Percentiles rank a stretch among this genome's conserved stretches.
These are phyloP conservation scores for Deroptyus accipitrinus DNA, from an alignment of 2,113 vertebrate species.

Conservation along the genomic window DNA sequence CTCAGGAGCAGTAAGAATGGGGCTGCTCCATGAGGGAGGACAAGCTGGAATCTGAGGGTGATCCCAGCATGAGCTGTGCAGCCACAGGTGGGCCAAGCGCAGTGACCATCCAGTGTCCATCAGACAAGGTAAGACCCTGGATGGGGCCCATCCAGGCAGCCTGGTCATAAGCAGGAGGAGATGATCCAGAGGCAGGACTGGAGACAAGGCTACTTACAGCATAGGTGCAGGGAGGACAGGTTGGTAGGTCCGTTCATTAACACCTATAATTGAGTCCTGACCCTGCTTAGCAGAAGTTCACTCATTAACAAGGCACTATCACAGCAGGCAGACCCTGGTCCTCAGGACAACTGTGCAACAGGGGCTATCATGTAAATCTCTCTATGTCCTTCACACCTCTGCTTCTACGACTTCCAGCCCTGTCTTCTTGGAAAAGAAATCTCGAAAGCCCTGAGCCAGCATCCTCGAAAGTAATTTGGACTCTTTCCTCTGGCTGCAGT, in stretches of 20 bases:
- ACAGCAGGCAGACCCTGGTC: background rate
- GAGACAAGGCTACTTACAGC: background rate
- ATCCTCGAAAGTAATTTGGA: slow-evolving; percentile 38
- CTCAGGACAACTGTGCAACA: background rate
- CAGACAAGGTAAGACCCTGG: background rate
- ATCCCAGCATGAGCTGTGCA: fast-evolving
- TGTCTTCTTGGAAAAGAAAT: background rate
- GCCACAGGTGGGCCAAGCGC: background rate
- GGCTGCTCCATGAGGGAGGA: background rate
- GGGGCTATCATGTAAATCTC: background rate
- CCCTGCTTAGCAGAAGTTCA: background rate
- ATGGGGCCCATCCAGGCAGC: background rate
- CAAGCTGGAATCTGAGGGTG: background rate
- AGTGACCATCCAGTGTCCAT: background rate
- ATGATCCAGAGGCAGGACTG: background rate
- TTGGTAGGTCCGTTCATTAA: background rate
- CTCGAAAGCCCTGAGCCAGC: slow-evolving; percentile 3
- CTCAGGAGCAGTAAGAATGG: background rate
- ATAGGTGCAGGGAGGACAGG: background rate
- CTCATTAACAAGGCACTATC: background rate
- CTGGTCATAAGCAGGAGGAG: background rate
- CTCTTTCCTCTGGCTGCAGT: slow-evolving; percentile 26
- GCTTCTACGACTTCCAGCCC: background rate
- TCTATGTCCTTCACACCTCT: background rate
- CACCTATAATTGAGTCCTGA: background rate